Evolutionary conservation across 2,797 vertebrate species (phyloP).

Genomic region (Lepidocolaptes lacrymiger): DNA sequence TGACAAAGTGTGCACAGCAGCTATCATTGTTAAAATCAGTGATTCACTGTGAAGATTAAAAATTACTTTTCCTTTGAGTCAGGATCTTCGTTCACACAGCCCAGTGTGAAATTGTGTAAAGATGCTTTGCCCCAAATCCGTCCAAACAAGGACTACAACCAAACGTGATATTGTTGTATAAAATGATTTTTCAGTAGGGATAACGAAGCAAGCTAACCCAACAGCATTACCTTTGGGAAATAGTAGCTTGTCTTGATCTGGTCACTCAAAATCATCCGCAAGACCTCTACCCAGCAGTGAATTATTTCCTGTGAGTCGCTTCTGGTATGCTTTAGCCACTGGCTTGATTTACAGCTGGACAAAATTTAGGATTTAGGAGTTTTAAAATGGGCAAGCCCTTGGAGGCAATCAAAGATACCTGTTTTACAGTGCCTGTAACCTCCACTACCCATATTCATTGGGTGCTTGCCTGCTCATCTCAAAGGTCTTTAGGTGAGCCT

Average conservation of each 20-base stretch:
- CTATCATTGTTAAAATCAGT: neutral
- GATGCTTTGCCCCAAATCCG: neutral
- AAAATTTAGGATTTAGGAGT: neutral
- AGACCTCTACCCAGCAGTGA: neutral
- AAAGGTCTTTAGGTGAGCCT: neutral
- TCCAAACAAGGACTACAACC: neutral
- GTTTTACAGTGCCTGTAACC: neutral
- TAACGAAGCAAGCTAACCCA: neutral
- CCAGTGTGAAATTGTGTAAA: neutral
- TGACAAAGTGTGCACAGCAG: neutral
- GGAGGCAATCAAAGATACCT: neutral
- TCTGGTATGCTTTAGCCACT: neutral
- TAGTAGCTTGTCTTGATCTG: neutral
- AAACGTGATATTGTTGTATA: neutral
- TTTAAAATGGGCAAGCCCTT: neutral
- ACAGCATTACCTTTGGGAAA: neutral
- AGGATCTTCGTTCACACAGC: neutral
- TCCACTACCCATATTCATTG: rapidly evolving
- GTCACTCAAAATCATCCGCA: neutral
- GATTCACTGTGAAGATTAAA: neutral
- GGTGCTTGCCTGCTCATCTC: neutral
- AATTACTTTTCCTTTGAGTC: neutral
- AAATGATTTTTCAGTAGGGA: neutral
- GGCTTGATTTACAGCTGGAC: neutral
- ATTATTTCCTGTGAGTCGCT: neutral